These are phyloP conservation scores for Dolichoris vasculosae DNA, from an alignment of 1,140 invertebrate species.

Conservation along the genomic window DNA sequence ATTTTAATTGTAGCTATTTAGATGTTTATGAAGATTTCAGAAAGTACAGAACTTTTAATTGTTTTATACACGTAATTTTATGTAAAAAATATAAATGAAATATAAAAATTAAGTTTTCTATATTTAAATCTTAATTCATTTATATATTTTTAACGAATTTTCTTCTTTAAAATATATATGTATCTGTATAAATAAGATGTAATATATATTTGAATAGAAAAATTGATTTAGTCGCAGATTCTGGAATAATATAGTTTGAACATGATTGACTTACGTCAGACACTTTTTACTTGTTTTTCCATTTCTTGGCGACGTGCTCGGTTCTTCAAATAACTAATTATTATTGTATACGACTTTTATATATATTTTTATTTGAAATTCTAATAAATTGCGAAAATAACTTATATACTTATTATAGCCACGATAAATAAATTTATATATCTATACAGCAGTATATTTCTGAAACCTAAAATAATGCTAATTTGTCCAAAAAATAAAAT, in stretches of 20 bases:
- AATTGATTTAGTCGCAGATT: background rate
- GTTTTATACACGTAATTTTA: background rate
- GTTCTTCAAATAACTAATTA: background rate
- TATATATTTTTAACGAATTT: too few species aligned
- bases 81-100: background rate
- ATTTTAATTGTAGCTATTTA: slow-evolving; percentile 25
- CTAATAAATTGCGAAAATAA: background rate
- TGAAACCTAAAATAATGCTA: background rate
- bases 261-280: background rate
- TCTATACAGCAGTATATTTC: background rate
- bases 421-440: background rate
- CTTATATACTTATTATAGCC: background rate
- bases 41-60: background rate
- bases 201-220: background rate
- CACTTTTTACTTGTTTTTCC: background rate
- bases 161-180: too few species aligned
- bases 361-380: background rate
- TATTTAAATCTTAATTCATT: background rate
- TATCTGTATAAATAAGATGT: background rate
- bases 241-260: background rate
- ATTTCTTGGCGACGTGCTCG: background rate
- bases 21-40: slow-evolving; percentile 15
- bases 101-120: background rate
- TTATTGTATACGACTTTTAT: background rate
- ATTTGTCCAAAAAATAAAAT: background rate